Evolutionary conservation across 2,113 vertebrate genomes (phyloP).

Genomic region (Vireo altiloquus): DNA sequence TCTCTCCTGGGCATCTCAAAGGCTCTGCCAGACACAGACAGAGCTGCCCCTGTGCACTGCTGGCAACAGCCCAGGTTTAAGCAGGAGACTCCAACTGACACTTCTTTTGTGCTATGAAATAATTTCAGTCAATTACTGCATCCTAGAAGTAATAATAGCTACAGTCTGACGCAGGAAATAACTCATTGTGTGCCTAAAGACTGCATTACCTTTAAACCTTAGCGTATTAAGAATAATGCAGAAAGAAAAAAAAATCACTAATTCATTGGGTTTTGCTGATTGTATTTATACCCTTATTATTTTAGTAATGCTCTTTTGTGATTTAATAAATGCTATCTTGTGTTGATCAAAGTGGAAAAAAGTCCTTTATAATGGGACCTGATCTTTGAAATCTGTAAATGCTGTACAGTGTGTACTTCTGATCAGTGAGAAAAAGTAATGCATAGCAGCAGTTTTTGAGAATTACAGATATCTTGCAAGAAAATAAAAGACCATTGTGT

Average conservation of each 20-base stretch:
- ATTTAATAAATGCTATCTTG: not conserved
- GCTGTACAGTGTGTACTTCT: not conserved
- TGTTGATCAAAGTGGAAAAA: not conserved
- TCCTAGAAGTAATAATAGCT: not conserved
- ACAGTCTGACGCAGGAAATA: not conserved
- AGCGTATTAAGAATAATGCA: not conserved
- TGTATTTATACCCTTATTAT: not conserved
- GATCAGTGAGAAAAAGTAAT: slow-evolving; percentile 8
- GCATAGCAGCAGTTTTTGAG: slow-evolving; percentile 1
- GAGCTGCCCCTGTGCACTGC: not conserved
- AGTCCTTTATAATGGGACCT: not conserved
- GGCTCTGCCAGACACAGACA: not conserved
- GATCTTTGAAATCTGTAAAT: not conserved
- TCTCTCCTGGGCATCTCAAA: not conserved
- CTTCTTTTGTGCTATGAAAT: not conserved
- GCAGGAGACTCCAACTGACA: not conserved
- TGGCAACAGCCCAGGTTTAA: not conserved
- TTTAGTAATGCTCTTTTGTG: not conserved
- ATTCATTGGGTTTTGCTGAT: not conserved
- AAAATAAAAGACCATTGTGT: slow-evolving; percentile 41
- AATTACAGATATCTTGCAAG: not conserved
- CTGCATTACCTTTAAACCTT: not conserved
- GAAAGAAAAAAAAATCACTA: not conserved
- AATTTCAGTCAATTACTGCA: not conserved
- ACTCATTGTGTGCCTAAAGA: not conserved